Conservation (phyloP, 2,113 vertebrate species). For the Daphoenositta chrysoptera region DNA sequence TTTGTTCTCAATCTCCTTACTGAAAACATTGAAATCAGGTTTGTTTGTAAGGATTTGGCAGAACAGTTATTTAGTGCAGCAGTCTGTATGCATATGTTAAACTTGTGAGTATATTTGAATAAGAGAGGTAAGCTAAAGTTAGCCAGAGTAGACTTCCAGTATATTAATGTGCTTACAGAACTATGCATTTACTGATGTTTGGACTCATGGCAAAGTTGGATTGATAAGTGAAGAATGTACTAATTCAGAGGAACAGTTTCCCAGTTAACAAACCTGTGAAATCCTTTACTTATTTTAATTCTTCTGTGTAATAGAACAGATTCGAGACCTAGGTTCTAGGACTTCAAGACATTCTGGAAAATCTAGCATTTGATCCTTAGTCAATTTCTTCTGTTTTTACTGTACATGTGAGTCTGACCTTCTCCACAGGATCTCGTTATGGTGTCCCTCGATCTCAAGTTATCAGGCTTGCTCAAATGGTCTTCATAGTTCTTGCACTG, state of each 20-base stretch:
- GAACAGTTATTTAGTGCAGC: background rate
- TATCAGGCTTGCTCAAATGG: background rate
- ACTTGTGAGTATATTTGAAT: background rate
- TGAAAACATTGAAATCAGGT: background rate
- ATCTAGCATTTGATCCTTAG: background rate
- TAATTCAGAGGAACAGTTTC: background rate
- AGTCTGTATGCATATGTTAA: background rate
- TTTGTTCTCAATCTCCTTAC: background rate
- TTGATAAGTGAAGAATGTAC: background rate
- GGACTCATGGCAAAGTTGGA: background rate
- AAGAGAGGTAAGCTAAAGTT: background rate
- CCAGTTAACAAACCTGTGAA: background rate
- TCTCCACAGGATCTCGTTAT: background rate
- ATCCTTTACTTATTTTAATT: background rate
- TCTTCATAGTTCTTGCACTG: background rate
- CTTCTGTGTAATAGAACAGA: background rate
- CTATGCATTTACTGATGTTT: background rate
- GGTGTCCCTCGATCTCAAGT: background rate
- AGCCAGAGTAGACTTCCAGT: background rate
- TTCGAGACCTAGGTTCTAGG: background rate
- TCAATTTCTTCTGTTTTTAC: background rate
- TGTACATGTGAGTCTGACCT: background rate
- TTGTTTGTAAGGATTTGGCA: background rate
- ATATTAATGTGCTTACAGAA: background rate
- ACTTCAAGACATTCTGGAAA: background rate